Evolutionary conservation across 2,888 invertebrate species (phyloP).

Genomic region (Brenthis daphne): DNA sequence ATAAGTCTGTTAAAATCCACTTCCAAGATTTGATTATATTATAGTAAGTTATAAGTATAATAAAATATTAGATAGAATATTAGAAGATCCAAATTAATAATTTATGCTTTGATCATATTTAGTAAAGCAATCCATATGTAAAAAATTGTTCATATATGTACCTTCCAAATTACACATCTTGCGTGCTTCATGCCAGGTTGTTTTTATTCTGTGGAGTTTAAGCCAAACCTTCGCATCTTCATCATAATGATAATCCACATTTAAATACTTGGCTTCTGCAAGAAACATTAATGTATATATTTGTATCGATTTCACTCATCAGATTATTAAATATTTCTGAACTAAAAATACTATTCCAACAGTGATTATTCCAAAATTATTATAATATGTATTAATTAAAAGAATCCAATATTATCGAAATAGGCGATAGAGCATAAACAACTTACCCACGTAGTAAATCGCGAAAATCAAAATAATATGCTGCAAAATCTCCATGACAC

Average conservation of each 20-base stretch:
- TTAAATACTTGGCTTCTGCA: slow-evolving; percentile 7
- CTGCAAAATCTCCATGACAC: background rate
- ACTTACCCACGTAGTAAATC: background rate
- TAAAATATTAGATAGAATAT: too few species aligned
- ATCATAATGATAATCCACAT: slow-evolving; percentile 5
- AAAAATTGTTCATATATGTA: background rate
- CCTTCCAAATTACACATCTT: slow-evolving; percentile 20
- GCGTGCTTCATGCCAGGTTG: slow-evolving; percentile 14
- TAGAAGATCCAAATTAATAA: too few species aligned
- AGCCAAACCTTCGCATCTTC: slow-evolving; percentile 12
- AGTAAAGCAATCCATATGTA: too few species aligned
- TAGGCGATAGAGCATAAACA: background rate
- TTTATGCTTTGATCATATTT: too few species aligned
- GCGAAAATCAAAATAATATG: background rate
- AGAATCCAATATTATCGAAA: too few species aligned
- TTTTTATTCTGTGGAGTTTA: background rate
- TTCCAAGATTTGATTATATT: too few species aligned
- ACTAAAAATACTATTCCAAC: too few species aligned
- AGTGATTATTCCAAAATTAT: background rate
- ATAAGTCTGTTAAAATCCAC: too few species aligned
- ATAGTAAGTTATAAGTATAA: too few species aligned
- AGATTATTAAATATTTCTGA: too few species aligned
- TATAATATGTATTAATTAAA: background rate
- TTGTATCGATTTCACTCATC: too few species aligned
- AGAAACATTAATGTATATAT: too few species aligned